Conservation (phyloP, 2,113 vertebrate species). For the Agapornis roseicollis region DNA sequence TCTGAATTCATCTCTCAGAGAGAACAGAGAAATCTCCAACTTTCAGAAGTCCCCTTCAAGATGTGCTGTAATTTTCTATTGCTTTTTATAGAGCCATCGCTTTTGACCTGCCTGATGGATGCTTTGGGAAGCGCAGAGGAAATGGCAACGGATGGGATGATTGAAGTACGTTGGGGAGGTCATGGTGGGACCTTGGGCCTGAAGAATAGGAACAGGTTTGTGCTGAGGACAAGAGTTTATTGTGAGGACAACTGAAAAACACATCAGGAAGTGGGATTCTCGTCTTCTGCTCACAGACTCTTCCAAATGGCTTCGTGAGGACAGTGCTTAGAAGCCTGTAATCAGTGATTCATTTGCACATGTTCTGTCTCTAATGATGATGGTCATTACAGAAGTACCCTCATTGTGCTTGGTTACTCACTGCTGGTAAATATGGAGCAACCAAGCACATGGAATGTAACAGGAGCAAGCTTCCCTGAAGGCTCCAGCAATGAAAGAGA, state of each 20-base stretch:
- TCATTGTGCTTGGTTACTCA: neutral
- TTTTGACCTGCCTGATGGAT: neutral
- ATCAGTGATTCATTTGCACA: conserved; percentile 47
- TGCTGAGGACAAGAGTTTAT: neutral
- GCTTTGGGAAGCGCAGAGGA: neutral
- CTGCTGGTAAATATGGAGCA: conserved; percentile 21
- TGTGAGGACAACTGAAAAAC: neutral
- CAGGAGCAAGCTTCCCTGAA: neutral
- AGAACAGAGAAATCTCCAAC: neutral
- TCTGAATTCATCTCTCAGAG: neutral
- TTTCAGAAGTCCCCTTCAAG: neutral
- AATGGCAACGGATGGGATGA: neutral
- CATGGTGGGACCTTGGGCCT: accelerated
- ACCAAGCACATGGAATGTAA: neutral
- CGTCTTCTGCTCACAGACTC: neutral
- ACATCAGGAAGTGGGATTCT: neutral
- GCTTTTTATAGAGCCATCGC: neutral
- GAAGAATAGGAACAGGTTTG: neutral
- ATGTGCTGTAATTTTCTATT: neutral
- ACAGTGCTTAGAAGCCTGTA: neutral
- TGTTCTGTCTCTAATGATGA: conserved; percentile 1
- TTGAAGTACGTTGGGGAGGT: neutral
- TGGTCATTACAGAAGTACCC: neutral
- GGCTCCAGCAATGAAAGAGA: neutral
- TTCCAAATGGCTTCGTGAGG: neutral